Evolutionary conservation across 2,113 vertebrate species (phyloP).

Genomic region (Orycteropus afer): DNA sequence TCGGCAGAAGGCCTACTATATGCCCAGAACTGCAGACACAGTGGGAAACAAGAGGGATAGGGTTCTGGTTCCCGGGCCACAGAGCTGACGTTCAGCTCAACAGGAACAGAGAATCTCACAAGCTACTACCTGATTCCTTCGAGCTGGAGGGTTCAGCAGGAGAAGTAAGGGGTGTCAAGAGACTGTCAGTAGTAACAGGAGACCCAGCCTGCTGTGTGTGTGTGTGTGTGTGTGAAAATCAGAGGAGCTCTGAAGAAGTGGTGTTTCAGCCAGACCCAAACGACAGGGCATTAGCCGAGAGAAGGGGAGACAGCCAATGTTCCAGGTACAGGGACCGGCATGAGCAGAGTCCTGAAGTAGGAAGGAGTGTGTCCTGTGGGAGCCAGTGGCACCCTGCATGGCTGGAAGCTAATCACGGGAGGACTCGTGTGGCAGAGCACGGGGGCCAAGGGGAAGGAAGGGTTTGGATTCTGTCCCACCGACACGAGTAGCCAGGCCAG

Average conservation of each 20-base stretch:
- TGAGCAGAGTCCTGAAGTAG: neutral
- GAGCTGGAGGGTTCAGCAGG: neutral
- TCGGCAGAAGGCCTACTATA: neutral
- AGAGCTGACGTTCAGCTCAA: neutral
- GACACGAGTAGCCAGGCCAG: neutral
- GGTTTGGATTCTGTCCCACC: neutral
- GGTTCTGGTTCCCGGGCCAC: neutral
- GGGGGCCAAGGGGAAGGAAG: neutral
- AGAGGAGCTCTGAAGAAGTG: neutral
- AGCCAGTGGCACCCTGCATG: neutral
- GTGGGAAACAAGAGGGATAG: neutral
- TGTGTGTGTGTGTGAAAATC: neutral
- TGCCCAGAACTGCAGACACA: neutral
- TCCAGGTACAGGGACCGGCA: neutral
- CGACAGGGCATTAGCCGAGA: neutral
- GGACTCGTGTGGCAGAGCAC: fast-evolving
- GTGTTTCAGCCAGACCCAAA: neutral
- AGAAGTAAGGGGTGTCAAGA: neutral
- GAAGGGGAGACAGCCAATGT: neutral
- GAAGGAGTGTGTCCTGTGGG: neutral
- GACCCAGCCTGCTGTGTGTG: neutral
- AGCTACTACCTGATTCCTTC: neutral
- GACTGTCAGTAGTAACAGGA: neutral
- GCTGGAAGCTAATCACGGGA: fast-evolving
- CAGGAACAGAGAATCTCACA: neutral